These are phyloP conservation scores for Desoria tigrina DNA, from an alignment of 2,888 invertebrate species.

Conservation along the genomic window DNA sequence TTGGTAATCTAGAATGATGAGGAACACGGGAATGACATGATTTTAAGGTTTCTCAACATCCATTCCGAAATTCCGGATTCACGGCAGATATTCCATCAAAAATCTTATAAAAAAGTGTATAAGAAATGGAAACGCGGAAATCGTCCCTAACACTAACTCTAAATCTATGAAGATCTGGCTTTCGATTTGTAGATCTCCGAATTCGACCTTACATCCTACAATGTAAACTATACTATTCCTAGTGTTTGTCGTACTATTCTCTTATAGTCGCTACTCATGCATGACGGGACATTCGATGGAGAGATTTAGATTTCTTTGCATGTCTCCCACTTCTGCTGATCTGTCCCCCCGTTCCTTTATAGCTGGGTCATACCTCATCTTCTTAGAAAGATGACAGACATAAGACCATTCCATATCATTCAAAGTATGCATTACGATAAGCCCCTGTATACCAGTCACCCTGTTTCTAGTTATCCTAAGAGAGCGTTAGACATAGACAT, in stretches of 20 bases:
- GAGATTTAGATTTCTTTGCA: conserved; percentile 41
- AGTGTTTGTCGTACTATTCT: conserved; percentile 9
- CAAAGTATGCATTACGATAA: too few relatives aligned
- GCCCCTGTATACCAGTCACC: too few relatives aligned
- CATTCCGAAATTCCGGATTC: conserved; percentile 28
- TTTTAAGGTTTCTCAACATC: conserved; percentile 14
- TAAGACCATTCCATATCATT: too few relatives aligned
- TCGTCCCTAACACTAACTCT: background rate
- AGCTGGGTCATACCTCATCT: too few relatives aligned
- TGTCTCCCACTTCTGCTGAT: conserved; percentile 16
- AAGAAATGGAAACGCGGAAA: too few relatives aligned
- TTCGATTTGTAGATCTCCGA: conserved; percentile 19
- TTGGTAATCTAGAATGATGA: conserved; percentile 29
- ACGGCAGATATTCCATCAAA: conserved; percentile 29
- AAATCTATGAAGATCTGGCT: conserved; percentile 19
- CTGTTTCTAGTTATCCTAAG: too few relatives aligned
- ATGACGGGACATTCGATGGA: conserved; percentile 42
- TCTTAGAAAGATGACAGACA: too few relatives aligned
- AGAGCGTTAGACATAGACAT: too few relatives aligned
- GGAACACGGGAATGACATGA: conserved; percentile 20
- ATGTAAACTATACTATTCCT: too few relatives aligned
- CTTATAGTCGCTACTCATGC: conserved; percentile 29
- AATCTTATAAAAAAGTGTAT: too few relatives aligned
- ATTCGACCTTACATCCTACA: too few relatives aligned
- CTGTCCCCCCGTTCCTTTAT: conserved; percentile 14